A percentile compares a stretch with the other conserved stretches of the same genome.
Conservation (phyloP, 2,797 vertebrate genomes). For the Dermochelys coriacea region DNA sequence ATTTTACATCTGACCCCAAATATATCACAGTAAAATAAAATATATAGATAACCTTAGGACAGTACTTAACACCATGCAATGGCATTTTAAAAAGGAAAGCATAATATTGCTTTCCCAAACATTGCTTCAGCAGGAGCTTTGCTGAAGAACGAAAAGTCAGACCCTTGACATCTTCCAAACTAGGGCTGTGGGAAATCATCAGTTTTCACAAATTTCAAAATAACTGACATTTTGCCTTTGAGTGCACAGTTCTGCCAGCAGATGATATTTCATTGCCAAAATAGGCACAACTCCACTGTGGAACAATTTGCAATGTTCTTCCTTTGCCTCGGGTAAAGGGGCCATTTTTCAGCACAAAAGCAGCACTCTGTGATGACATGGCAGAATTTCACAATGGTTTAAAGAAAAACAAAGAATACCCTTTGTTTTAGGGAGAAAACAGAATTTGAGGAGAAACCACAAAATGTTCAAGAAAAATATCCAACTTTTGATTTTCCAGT, state of each 20-base stretch:
- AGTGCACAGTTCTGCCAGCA: conserved; percentile 49
- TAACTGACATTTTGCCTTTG: conserved; percentile 53
- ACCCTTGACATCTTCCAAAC: conserved; percentile 48
- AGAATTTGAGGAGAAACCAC: conserved; percentile 75
- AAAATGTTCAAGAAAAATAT: conserved; percentile 75
- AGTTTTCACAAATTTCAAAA: conserved; percentile 61
- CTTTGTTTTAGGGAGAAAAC: conserved; percentile 65
- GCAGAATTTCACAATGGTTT: neutral
- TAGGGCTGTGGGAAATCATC: conserved; percentile 68
- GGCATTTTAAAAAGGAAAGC: neutral
- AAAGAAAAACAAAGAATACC: conserved; percentile 48
- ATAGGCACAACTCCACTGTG: neutral
- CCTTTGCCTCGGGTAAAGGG: neutral
- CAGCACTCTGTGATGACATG: conserved; percentile 38
- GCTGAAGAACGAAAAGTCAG: conserved; percentile 52
- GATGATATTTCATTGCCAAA: conserved; percentile 2
- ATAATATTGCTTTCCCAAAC: conserved; percentile 40
- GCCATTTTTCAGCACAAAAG: conserved; percentile 15
- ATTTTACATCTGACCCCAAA: neutral
- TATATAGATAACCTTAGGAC: neutral
- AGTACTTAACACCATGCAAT: neutral
- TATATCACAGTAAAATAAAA: conserved; percentile 12
- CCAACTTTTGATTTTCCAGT: conserved; percentile 72
- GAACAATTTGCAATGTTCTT: neutral
- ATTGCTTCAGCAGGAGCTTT: conserved; percentile 59